Evolutionary conservation across 2,888 invertebrate genomes (phyloP).

Genomic region (Falcaria lacertinaria): DNA sequence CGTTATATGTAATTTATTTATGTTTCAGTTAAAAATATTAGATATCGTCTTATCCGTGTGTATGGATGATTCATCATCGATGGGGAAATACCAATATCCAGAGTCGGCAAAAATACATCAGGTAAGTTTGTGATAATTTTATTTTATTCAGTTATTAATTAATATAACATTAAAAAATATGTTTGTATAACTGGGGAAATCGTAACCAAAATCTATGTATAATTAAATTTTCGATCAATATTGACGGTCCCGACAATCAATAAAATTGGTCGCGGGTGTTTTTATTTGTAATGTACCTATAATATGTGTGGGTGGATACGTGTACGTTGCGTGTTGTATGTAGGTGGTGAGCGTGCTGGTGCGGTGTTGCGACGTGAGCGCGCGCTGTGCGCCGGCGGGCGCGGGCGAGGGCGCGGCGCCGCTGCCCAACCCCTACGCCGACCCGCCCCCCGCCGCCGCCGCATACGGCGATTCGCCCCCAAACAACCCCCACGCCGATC

Average conservation of each 20-base stretch:
- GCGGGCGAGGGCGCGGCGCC: slow-evolving; percentile 78
- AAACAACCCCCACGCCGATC: slow-evolving; percentile 84
- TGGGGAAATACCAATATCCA: slow-evolving; percentile 97
- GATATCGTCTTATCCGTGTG: slow-evolving; percentile 94
- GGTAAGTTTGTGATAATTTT: slow-evolving; percentile 47
- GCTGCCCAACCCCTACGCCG: slow-evolving; percentile 84
- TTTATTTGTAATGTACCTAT: no score
- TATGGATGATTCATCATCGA: slow-evolving; percentile 94
- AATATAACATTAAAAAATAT: no score
- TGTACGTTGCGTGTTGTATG: background rate
- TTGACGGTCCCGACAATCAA: no score
- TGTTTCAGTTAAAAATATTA: slow-evolving; percentile 89
- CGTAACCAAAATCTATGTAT: no score
- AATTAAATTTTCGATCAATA: no score
- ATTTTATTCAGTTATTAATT: no score
- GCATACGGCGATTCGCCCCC: slow-evolving; percentile 78
- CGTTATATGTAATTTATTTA: no score
- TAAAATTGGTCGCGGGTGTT: no score
- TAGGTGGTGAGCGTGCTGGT: slow-evolving; percentile 91
- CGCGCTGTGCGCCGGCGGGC: slow-evolving; percentile 79
- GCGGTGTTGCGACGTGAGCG: slow-evolving; percentile 93
- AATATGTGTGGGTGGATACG: background rate
- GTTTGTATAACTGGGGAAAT: no score
- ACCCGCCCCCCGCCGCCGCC: slow-evolving; percentile 78
- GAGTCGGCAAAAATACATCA: slow-evolving; percentile 96